Conservation (phyloP, 2,113 vertebrate species). For the Poeciliopsis turrubarensis region DNA sequence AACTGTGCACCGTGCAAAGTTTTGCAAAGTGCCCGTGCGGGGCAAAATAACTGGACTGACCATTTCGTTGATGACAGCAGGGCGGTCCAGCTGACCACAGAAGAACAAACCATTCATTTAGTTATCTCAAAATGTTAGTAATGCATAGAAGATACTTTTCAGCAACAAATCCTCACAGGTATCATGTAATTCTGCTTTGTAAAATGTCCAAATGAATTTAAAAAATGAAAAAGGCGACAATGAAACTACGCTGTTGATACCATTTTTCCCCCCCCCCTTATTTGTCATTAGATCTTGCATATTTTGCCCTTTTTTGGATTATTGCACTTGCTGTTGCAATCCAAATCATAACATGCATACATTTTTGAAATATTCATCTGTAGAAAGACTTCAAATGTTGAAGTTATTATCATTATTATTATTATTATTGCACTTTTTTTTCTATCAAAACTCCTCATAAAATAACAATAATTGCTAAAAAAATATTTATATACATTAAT, state of each 20-base stretch:
- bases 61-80: constrained; percentile 56
- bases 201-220: neutral
- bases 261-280: neutral
- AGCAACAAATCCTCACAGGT: neutral
- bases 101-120: constrained; percentile 12
- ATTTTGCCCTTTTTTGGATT: too few relatives aligned
- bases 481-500: too few relatives aligned
- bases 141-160: neutral
- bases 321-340: too few relatives aligned
- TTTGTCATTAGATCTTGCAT: too few relatives aligned
- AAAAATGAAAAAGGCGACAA: neutral
- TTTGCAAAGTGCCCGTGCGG: neutral
- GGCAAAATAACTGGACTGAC: constrained; percentile 60
- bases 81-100: constrained; percentile 70
- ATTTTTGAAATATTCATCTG: too few relatives aligned
- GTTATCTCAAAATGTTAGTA: neutral
- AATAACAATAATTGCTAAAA: too few relatives aligned
- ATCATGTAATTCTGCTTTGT: neutral
- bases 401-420: too few relatives aligned
- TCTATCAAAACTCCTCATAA: too few relatives aligned
- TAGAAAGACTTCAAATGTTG: too few relatives aligned
- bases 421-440: too few relatives aligned
- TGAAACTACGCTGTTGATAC: neutral
- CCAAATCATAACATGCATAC: too few relatives aligned
- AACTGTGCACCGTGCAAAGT: constrained; percentile 67